Conservation (phyloP, 2,797 vertebrate genomes). For the Chelon auratus region DNA sequence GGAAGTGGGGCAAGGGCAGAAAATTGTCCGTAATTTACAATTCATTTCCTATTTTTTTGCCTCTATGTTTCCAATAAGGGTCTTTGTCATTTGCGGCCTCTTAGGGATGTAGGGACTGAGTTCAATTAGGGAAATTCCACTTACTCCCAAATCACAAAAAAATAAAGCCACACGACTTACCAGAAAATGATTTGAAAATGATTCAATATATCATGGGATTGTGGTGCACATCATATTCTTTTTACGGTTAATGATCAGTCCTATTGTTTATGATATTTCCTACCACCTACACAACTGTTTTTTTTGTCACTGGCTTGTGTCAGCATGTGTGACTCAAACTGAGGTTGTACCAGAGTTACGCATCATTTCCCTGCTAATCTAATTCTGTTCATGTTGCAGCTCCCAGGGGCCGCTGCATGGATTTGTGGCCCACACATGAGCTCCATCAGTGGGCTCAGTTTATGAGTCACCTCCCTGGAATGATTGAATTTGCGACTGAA, state of each 20-base stretch:
- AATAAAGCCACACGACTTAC: neutral
- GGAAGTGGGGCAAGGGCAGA: neutral
- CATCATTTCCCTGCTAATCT: conserved; percentile 19
- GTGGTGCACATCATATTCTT: neutral
- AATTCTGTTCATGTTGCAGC: conserved; percentile 19
- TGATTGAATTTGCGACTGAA: conserved; percentile 24
- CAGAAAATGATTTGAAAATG: neutral
- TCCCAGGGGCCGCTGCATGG: neutral
- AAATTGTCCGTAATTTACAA: neutral
- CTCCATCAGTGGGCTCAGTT: conserved; percentile 37
- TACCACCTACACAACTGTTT: conserved; percentile 13
- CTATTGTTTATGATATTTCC: neutral
- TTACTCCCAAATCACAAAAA: conserved; percentile 1
- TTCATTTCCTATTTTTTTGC: neutral
- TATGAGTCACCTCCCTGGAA: conserved; percentile 34
- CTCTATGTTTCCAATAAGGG: neutral
- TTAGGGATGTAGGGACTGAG: neutral
- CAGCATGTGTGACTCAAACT: conserved; percentile 4
- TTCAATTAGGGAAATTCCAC: neutral
- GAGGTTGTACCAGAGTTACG: conserved; percentile 2
- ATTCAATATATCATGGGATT: neutral
- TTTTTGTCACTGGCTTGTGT: neutral
- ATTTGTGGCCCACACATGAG: conserved; percentile 26
- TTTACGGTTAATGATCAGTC: neutral
- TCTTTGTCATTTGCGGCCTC: neutral